Percentiles rank a stretch among this genome's conserved stretches.
Evolutionary conservation across 1,140 invertebrate species (phyloP).

Genomic region (Coelopa frigida): DNA sequence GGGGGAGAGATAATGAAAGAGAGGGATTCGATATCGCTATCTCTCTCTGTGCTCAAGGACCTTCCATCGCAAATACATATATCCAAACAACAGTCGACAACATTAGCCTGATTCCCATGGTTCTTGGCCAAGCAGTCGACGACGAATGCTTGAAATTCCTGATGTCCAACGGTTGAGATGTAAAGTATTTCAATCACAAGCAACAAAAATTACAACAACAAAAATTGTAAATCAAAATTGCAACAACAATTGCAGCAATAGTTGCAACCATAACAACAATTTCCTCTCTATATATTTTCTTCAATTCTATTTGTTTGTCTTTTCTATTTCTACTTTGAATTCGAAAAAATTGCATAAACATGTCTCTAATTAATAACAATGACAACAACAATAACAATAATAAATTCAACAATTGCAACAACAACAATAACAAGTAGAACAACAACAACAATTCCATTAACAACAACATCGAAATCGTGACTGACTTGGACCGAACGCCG

Average conservation of each 20-base stretch:
- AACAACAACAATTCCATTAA: neutral
- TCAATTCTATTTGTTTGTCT: neutral
- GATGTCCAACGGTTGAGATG: too few species aligned
- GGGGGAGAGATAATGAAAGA: too few species aligned
- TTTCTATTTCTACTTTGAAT: neutral
- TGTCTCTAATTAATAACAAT: neutral
- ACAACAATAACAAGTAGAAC: neutral
- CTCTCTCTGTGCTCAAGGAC: too few species aligned
- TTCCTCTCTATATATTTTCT: neutral
- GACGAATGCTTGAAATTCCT: too few species aligned
- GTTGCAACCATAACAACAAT: neutral
- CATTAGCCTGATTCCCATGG: too few species aligned
- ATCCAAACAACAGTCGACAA: too few species aligned
- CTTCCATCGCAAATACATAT: too few species aligned
- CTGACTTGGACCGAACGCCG: neutral
- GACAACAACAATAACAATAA: neutral
- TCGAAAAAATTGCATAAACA: neutral
- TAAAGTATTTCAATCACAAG: too few species aligned
- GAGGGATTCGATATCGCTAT: slow-evolving; percentile 37
- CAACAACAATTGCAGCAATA: neutral
- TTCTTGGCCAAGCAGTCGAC: too few species aligned
- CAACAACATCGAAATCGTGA: slow-evolving; percentile 6
- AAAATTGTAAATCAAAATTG: too few species aligned
- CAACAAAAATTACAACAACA: too few species aligned
- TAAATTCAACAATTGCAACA: neutral